Conservation (phyloP, 2,888 invertebrate species). For the Neoaliturus tenellus region DNA sequence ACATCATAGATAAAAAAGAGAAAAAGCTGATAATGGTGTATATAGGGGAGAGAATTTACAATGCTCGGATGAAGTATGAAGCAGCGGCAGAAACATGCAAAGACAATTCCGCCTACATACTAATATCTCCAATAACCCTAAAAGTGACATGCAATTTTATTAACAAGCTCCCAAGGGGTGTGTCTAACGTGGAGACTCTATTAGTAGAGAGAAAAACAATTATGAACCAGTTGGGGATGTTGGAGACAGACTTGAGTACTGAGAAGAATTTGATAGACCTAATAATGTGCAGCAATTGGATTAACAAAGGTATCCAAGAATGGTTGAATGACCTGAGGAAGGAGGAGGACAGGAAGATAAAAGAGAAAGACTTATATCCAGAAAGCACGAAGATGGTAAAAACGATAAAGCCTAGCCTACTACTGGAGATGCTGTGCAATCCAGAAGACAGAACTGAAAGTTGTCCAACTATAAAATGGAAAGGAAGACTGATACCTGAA, state of each 20-base stretch:
- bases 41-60: no score
- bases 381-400: no score
- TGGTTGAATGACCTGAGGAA: neutral
- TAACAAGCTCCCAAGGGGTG: neutral
- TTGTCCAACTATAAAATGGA: neutral
- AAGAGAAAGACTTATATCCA: neutral
- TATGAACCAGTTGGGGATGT: neutral
- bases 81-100: no score
- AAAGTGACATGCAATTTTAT: no score
- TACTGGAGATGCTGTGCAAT: neutral
- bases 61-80: no score
- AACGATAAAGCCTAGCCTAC: neutral
- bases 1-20: no score
- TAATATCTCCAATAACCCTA: no score
- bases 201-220: neutral
- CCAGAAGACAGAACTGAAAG: neutral
- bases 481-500: neutral
- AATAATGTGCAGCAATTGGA: neutral
- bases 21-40: no score
- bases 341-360: neutral
- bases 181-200: neutral
- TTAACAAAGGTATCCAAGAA: neutral
- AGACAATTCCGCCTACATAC: no score
- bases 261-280: neutral
- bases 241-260: neutral